Evolutionary conservation across 2,888 invertebrate species (phyloP), one percentile per base, ranked within the genome.

Genomic region (Drosophila neoperkinsi): DNA sequence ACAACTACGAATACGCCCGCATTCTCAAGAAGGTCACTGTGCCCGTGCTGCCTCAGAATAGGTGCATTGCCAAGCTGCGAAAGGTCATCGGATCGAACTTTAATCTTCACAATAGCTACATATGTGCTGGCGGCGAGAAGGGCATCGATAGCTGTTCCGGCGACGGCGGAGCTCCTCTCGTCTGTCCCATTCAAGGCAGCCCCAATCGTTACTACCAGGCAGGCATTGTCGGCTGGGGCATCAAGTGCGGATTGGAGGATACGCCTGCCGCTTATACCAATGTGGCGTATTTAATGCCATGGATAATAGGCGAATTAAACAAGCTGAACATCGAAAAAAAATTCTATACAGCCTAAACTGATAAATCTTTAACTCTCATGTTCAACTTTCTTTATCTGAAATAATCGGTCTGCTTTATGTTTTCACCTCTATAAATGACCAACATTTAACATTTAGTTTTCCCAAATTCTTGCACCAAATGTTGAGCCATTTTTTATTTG

Each of bases 161-260:
- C 5, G 97, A 97, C 88, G 97, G 97, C 0, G 97, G 97, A 1
- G 95, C 96, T 31, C 96, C 97, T 0, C 93, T 97, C 11, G 96
- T 96, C 3, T 97, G 97, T 79, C 96, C 96, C 1, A 92, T 95
- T 52, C 92, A 92, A 68, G 69, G 57, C 4, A 50, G 57, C 6
- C 72, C 71, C 5, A 69, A 78, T 56, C 89, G 83, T 30, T 91
- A 75, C 65, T 80, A 88, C 55, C 91, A 91, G 65, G 88, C 88
- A 30, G 96, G 96, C 5, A 96, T 97, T 55, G 96, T 97, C 0
- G 95, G 96, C 0, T 97, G 97, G 97, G 97, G 97, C 28, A 95
- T 97, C 73, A 96, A 95, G 0, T 97, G 97, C 83, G 96, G 96
- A 0, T 91, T 92, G 10, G 93, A 94, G 57, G 93, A 94, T 41